A percentile compares a stretch with the other conserved stretches of the same genome.
These are phyloP conservation scores for Dromaius novaehollandiae DNA, from an alignment of 2,113 vertebrate species.

Conservation along the genomic window DNA sequence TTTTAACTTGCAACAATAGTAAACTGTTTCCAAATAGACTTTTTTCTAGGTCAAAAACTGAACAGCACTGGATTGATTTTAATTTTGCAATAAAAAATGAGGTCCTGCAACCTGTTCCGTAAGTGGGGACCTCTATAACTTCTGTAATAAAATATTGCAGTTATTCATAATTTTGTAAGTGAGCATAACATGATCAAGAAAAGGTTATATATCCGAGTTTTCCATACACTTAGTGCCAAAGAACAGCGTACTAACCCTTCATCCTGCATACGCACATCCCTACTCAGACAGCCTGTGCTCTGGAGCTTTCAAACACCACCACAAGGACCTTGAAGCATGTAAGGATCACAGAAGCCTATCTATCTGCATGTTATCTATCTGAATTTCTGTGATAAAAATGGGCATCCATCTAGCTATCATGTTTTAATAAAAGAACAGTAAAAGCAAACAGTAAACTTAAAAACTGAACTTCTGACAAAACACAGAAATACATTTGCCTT, in stretches of 20 bases:
- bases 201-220: not conserved
- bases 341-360: not conserved
- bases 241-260: not conserved
- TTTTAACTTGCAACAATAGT: not conserved
- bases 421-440: not conserved
- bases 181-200: not conserved
- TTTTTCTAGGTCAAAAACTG: not conserved
- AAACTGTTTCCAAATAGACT: not conserved
- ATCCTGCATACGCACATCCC: not conserved
- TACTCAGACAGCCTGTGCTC: not conserved
- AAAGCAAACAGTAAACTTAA: not conserved
- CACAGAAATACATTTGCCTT: not conserved
- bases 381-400: not conserved
- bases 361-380: not conserved
- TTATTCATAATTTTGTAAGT: not conserved
- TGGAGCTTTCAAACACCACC: not conserved
- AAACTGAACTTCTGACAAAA: not conserved
- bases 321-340: rapidly evolving
- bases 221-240: not conserved
- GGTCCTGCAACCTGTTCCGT: not conserved
- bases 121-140: not conserved
- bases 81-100: not conserved
- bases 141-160: not conserved
- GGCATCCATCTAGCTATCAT: not conserved
- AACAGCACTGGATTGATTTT: not conserved